These are phyloP conservation scores for Luperina nickerlii DNA, from an alignment of 2,888 invertebrate species.

Conservation along the genomic window DNA sequence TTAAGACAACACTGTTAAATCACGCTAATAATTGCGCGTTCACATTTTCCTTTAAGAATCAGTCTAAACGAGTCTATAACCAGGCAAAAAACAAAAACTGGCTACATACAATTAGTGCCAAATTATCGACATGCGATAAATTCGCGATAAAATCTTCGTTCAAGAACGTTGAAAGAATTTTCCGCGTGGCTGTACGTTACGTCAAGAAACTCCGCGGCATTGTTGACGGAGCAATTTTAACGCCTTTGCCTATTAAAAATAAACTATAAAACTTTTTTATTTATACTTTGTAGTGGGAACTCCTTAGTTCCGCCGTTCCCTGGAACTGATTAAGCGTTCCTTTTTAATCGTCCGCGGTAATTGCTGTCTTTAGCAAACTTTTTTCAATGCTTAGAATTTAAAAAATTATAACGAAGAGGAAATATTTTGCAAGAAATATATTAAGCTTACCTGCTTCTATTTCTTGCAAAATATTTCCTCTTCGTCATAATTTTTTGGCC, in stretches of 20 bases:
- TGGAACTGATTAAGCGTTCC: constrained; percentile 53
- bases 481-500: neutral
- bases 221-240: constrained; percentile 66
- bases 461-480: neutral
- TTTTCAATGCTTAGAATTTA: constrained; percentile 18
- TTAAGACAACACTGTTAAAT: constrained; percentile 18
- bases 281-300: constrained; percentile 60
- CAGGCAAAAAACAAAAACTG: constrained; percentile 25
- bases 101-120: constrained; percentile 30
- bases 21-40: constrained; percentile 21
- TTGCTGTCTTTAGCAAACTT: constrained; percentile 35
- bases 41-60: constrained; percentile 32
- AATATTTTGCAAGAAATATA: neutral
- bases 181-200: constrained; percentile 54
- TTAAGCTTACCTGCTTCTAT: neutral
- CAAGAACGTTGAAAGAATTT: constrained; percentile 42
- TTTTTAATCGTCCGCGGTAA: constrained; percentile 47
- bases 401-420: constrained; percentile 7
- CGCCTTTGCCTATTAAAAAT: constrained; percentile 49
- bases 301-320: constrained; percentile 52
- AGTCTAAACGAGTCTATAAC: constrained; percentile 50
- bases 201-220: constrained; percentile 36
- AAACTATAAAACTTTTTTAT: constrained; percentile 30
- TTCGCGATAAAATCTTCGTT: constrained; percentile 8
- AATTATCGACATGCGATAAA: constrained; percentile 45